A percentile compares a stretch with the other conserved stretches of the same genome.
phyloP scores from a whole-genome alignment of 2,797 vertebrate genomes.

The Anguilla marmorata region DNA sequence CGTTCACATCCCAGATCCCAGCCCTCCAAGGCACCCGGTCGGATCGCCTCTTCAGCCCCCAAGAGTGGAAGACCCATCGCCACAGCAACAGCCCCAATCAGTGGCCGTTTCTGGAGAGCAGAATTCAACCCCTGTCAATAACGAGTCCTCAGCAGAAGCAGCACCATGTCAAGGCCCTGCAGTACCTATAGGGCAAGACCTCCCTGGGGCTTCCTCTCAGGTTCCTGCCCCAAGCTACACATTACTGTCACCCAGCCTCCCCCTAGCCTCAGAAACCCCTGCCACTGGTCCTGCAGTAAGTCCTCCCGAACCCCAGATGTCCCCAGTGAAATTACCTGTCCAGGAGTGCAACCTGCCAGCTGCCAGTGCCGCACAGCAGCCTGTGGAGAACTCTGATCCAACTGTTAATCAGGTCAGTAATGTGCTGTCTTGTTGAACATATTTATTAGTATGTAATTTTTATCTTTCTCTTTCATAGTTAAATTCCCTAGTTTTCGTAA shows the following conservation, averaged over 20 bases:
- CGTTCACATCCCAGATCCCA: neutral
- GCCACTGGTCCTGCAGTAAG: neutral
- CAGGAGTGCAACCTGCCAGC: slow-evolving; percentile 56
- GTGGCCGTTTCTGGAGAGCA: neutral
- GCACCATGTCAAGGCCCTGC: neutral
- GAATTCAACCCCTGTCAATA: neutral
- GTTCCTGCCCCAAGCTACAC: neutral
- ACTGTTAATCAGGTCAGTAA: slow-evolving; percentile 54
- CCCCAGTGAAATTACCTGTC: slow-evolving; percentile 55
- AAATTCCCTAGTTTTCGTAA: neutral
- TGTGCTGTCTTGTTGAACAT: neutral
- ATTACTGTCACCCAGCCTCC: neutral
- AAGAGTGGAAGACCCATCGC: neutral
- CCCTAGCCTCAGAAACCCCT: neutral
- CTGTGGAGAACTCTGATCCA: slow-evolving; percentile 46
- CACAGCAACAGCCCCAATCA: neutral
- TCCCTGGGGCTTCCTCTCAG: neutral
- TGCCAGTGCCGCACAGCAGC: slow-evolving; percentile 20
- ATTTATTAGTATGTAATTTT: neutral
- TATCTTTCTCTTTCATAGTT: no score
- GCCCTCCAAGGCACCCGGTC: neutral
- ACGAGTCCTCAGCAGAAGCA: neutral
- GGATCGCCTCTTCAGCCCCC: neutral
- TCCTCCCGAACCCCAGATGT: neutral
- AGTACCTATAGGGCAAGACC: neutral